Percentiles rank a stretch among this genome's conserved stretches.
phyloP scores from a whole-genome alignment of 2,113 vertebrate genomes.

The Clarias macrocephalus region DNA sequence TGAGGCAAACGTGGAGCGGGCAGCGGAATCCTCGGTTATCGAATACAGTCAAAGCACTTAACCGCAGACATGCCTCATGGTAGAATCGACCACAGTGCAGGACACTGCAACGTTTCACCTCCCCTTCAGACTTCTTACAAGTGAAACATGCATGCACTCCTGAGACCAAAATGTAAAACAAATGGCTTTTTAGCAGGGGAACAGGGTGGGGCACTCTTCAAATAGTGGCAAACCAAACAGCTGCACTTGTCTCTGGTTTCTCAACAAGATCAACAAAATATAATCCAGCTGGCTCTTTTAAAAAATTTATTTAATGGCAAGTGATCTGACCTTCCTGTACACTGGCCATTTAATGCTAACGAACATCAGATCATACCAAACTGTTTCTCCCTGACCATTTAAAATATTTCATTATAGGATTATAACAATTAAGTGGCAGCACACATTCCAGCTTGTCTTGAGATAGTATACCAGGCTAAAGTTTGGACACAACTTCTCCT shows the following conservation, averaged over 20 bases:
- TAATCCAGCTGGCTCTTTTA: not conserved
- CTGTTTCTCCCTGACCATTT: too few species aligned
- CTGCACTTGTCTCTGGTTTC: not conserved
- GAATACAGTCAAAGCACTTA: slow-evolving; percentile 83
- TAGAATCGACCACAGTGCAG: slow-evolving; percentile 94
- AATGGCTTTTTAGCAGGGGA: not conserved
- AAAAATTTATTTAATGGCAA: not conserved
- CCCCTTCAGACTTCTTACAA: slow-evolving; percentile 84
- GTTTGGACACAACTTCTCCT: too few species aligned
- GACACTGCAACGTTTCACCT: slow-evolving; percentile 85
- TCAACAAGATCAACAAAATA: not conserved
- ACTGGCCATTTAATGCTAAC: too few species aligned
- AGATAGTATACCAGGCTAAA: too few species aligned
- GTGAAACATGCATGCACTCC: slow-evolving; percentile 88
- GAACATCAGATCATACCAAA: too few species aligned
- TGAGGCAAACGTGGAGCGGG: slow-evolving; percentile 90
- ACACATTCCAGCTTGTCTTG: too few species aligned
- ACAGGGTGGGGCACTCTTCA: not conserved
- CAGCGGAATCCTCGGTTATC: slow-evolving; percentile 94
- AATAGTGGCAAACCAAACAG: not conserved
- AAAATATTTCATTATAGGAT: too few species aligned
- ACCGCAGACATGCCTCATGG: slow-evolving; percentile 87
- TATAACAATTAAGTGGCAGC: too few species aligned
- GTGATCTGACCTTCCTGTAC: not conserved
- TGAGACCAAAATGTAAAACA: slow-evolving; percentile 55